These are phyloP conservation scores for Noctua pronuba DNA, from an alignment of 2,888 invertebrate species.

Conservation along the genomic window DNA sequence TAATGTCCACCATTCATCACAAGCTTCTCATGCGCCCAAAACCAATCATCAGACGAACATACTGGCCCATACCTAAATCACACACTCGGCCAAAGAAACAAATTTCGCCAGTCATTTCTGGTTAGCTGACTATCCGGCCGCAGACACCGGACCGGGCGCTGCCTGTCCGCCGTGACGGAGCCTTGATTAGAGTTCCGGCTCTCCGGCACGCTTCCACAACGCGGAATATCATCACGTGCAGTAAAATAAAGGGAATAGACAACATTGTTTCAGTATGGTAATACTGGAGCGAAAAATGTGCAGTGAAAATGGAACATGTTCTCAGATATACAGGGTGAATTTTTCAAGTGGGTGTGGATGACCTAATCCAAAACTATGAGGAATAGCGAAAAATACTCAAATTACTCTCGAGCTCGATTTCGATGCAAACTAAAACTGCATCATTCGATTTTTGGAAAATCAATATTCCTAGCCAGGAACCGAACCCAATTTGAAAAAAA, in stretches of 20 bases:
- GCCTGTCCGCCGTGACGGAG: conserved; percentile 61
- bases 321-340: too few species aligned
- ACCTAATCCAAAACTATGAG: too few species aligned
- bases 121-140: conserved; percentile 48
- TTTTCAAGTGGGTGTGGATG: too few species aligned
- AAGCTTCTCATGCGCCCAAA: not conserved
- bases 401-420: too few species aligned
- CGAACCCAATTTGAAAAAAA: too few species aligned
- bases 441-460: too few species aligned
- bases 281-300: conserved; percentile 49
- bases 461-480: too few species aligned
- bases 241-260: conserved; percentile 58
- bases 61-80: conserved; percentile 36
- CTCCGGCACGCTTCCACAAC: conserved; percentile 48
- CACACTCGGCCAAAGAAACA: conserved; percentile 53
- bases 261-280: conserved; percentile 62
- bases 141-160: conserved; percentile 50
- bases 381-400: too few species aligned
- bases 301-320: conserved; percentile 3
- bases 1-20: not conserved
- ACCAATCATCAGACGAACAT: conserved; percentile 27
- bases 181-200: conserved; percentile 68
- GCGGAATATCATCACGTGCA: conserved; percentile 55
- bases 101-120: conserved; percentile 59
- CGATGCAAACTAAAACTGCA: too few species aligned